phyloP scores from a whole-genome alignment of 2,888 invertebrate genomes.

The Brachylomia viminalis region DNA sequence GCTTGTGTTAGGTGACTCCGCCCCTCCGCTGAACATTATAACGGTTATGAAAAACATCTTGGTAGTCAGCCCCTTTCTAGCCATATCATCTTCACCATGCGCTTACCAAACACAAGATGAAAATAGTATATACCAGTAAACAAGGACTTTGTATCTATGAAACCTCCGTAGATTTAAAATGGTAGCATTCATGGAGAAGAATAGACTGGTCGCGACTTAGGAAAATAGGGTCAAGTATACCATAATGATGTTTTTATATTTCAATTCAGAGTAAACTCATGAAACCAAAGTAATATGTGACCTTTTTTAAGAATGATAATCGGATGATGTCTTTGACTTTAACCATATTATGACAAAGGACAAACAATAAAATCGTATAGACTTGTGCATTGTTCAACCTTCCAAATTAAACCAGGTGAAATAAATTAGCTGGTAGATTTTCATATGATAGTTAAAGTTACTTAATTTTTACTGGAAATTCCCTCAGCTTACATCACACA shows the following conservation, averaged over 20 bases:
- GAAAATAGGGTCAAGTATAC: neutral
- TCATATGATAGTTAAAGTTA: neutral
- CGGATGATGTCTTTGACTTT: neutral
- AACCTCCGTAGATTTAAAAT: neutral
- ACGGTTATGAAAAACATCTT: too few relatives aligned
- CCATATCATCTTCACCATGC: neutral
- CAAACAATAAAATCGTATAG: too few relatives aligned
- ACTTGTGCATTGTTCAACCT: neutral
- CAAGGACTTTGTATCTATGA: neutral
- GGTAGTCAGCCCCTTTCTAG: neutral
- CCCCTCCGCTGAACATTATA: too few relatives aligned
- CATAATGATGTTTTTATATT: neutral
- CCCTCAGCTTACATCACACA: neutral
- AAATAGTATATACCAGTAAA: neutral
- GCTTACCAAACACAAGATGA: neutral
- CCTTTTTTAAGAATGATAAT: too few relatives aligned
- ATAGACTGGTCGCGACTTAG: neutral
- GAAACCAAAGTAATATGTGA: neutral
- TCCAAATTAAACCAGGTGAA: neutral
- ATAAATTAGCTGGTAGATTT: neutral
- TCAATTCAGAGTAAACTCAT: too few relatives aligned
- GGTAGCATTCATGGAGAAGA: neutral
- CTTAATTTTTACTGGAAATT: constrained; percentile 1
- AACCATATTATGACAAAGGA: neutral
- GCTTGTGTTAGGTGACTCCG: too few relatives aligned